These are phyloP conservation scores for Periophthalmus magnuspinnatus DNA, from an alignment of 2,797 vertebrate species.

Conservation along the genomic window DNA sequence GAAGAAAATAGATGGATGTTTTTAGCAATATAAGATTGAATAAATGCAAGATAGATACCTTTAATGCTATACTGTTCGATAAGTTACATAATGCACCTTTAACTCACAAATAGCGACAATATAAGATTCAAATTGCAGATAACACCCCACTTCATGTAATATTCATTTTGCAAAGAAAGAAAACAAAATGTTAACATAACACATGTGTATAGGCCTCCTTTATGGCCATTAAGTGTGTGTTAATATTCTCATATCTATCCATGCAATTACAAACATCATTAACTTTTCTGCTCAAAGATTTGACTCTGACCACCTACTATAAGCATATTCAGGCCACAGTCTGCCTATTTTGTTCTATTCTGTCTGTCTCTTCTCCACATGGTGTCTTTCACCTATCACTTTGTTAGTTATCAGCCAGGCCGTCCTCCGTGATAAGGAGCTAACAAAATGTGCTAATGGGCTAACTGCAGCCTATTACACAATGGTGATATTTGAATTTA, in stretches of 20 bases:
- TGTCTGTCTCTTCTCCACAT: constrained; percentile 16
- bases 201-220: background rate
- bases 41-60: too few species aligned
- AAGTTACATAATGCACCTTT: background rate
- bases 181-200: background rate
- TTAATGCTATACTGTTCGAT: background rate
- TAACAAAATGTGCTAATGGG: constrained; percentile 70
- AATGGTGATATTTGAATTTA: constrained; percentile 34
- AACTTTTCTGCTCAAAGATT: background rate
- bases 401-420: constrained; percentile 72
- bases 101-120: background rate
- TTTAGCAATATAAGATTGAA: background rate
- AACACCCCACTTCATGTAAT: background rate
- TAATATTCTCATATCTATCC: constrained; percentile 9
- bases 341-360: background rate
- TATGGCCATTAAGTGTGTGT: constrained; percentile 10
- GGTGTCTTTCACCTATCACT: too few species aligned
- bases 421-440: constrained; percentile 70
- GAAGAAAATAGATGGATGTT: background rate
- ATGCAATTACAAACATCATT: constrained; percentile 23
- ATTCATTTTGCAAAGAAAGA: background rate
- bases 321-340: constrained; percentile 13
- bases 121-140: background rate
- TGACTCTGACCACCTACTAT: constrained; percentile 8
- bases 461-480: constrained; percentile 55